Base-by-base conservation (phyloP, 2,113 vertebrate genomes). In the Salvelinus fontinalis region DNA sequence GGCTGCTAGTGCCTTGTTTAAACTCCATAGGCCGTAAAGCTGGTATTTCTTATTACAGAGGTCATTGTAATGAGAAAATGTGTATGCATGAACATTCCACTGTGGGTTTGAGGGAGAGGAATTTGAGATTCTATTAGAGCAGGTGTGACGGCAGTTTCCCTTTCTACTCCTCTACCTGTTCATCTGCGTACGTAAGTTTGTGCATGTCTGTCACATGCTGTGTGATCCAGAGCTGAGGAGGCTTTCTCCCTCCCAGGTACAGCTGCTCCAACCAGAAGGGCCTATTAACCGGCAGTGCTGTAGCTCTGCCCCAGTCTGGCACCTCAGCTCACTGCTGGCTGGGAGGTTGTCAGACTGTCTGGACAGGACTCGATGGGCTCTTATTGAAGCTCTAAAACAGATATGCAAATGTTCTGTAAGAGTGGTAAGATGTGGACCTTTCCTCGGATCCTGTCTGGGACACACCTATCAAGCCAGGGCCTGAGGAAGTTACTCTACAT, bases 271-370 rank as follows among this genome's bases (percentile, higher is more conserved):
- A 71, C 51, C 31, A 39, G 39, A 67, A 12, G 27, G 6, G 74
- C 66, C 70, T n/a, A 67, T 57, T 48, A 49, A 57, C 72, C 29
- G 3, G 29, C 5, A 57, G 4, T 22, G 8, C 31, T 14, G 54
- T 57, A 20, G 18, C 20, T 73, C 4, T 24, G 74, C 71, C 62
- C 16, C 14, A 71, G 44, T 72, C 71, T 27, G 26, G 8, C 69
- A 77, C n/a, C 31, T 44, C 70, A 20, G 62, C 70, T 51, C 66
- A 67, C 64, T 44, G 39, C 39, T 34, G 34, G 34, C 54, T 57
- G 3, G 67, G 69, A 24, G 16, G n/a, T 24, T 75, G 29, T 57
- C 54, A 20, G 54, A 57, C 54, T 57, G 54, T 57, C 18, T 57
- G 54, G 39, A 57, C 54, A 18, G 20, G 54, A 18, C 54, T 57